Evolutionary conservation across 2,797 vertebrate genomes (phyloP).

Genomic region (Pipistrellus nathusii): DNA sequence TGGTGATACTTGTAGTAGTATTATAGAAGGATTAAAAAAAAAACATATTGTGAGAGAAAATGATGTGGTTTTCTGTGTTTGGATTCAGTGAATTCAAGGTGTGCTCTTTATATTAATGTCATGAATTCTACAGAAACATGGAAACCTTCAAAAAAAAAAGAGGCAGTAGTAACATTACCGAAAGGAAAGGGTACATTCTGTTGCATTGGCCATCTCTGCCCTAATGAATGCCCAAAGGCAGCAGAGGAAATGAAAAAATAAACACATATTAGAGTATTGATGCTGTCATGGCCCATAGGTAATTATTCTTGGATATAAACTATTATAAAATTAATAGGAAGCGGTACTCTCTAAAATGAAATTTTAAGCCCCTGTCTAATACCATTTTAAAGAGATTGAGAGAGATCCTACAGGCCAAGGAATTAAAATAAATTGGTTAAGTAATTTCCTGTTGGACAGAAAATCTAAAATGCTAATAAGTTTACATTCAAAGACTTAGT

Average conservation of each 20-base stretch:
- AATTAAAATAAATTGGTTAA: conserved; percentile 88
- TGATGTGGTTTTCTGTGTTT: not conserved
- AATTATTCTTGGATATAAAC: conserved; percentile 5
- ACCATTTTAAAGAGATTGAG: conserved; percentile 85
- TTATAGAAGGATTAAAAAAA: not conserved
- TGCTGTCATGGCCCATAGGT: not conserved
- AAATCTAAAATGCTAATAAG: conserved; percentile 86
- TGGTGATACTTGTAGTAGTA: not conserved
- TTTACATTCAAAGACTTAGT: conserved; percentile 81
- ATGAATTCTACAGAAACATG: not conserved
- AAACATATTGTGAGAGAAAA: not conserved
- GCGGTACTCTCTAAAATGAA: conserved; percentile 69
- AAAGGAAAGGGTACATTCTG: not conserved
- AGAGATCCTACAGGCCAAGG: conserved; percentile 85
- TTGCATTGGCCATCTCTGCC: no score
- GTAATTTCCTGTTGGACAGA: conserved; percentile 86
- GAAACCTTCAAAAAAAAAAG: not conserved
- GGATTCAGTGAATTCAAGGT: not conserved
- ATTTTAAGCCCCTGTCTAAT: conserved; percentile 83
- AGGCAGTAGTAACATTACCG: not conserved
- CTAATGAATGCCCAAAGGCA: not conserved
- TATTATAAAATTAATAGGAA: conserved; percentile 51
- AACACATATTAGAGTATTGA: not conserved
- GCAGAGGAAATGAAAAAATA: not conserved
- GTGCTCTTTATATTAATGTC: not conserved